These are phyloP conservation scores for Variabilichromis moorii DNA, from an alignment of 2,113 vertebrate species.

Conservation along the genomic window DNA sequence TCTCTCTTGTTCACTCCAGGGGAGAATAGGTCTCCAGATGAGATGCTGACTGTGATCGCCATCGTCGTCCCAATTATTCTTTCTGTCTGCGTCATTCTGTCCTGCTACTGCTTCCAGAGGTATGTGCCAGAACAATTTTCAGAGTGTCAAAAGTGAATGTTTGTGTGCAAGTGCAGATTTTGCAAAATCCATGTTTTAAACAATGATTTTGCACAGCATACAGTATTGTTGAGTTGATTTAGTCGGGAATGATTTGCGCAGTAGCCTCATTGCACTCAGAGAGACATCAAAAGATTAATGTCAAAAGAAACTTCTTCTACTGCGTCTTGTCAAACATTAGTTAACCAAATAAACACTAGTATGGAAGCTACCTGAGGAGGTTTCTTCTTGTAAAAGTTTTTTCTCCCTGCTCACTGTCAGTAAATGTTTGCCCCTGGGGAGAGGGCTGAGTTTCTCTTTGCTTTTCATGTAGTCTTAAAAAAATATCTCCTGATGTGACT, in stretches of 20 bases:
- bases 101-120: slow-evolving; percentile 60
- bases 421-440: background rate
- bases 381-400: background rate
- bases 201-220: background rate
- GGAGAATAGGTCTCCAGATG: background rate
- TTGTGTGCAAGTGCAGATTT: too few species aligned
- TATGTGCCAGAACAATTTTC: background rate
- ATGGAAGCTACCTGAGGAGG: background rate
- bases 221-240: background rate
- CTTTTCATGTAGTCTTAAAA: background rate
- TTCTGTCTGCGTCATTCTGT: slow-evolving; percentile 35
- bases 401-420: background rate
- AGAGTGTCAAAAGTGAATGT: background rate
- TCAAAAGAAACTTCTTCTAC: background rate
- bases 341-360: background rate
- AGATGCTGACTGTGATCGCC: background rate
- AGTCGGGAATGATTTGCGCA: background rate
- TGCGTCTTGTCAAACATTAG: background rate
- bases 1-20: slow-evolving; percentile 13
- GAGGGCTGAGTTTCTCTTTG: background rate
- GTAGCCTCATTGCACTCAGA: background rate
- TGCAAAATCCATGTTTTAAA: background rate
- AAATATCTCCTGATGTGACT: background rate
- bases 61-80: slow-evolving; percentile 43
- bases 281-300: rapidly evolving